Conservation (phyloP, 1,140 invertebrate species). For the Drosophila erecta region DNA sequence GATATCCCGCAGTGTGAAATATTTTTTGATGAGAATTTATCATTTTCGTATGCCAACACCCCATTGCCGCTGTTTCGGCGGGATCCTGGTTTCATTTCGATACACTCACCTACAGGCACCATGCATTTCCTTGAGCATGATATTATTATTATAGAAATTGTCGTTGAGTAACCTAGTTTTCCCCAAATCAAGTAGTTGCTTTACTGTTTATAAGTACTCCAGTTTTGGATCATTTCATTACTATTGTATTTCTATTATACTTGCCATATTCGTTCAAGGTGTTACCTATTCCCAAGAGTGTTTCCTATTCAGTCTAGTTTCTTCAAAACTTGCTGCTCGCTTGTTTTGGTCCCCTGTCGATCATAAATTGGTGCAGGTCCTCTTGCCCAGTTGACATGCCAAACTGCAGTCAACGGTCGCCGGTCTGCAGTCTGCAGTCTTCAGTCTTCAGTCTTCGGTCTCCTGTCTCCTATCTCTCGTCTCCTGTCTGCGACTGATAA, state of each 20-base stretch:
- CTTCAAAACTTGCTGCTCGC: background rate
- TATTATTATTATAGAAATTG: background rate
- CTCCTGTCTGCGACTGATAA: conserved; percentile 70
- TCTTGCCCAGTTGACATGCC: conserved; percentile 38
- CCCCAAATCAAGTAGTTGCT: background rate
- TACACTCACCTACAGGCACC: background rate
- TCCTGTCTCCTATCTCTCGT: conserved; percentile 44
- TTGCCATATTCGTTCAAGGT: no score
- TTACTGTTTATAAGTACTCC: background rate
- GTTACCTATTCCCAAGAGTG: conserved; percentile 3
- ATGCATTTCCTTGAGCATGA: background rate
- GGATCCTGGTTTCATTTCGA: conserved; percentile 3
- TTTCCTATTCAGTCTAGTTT: background rate
- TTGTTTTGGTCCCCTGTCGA: conserved; percentile 64
- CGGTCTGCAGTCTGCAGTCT: conserved; percentile 40
- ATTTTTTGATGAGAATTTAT: conserved; percentile 83
- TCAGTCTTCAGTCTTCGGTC: conserved; percentile 33
- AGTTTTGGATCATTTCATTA: background rate
- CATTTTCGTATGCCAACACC: conserved; percentile 71
- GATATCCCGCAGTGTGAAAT: conserved; percentile 82
- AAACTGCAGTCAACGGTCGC: conserved; percentile 51
- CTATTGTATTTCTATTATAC: background rate
- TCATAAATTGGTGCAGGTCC: conserved; percentile 75
- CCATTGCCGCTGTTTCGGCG: conserved; percentile 34
- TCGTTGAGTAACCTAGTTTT: background rate